Percentiles rank a stretch among this genome's conserved stretches.
Conservation (phyloP, 2,113 vertebrate genomes). For the Peucedramus taeniatus region DNA sequence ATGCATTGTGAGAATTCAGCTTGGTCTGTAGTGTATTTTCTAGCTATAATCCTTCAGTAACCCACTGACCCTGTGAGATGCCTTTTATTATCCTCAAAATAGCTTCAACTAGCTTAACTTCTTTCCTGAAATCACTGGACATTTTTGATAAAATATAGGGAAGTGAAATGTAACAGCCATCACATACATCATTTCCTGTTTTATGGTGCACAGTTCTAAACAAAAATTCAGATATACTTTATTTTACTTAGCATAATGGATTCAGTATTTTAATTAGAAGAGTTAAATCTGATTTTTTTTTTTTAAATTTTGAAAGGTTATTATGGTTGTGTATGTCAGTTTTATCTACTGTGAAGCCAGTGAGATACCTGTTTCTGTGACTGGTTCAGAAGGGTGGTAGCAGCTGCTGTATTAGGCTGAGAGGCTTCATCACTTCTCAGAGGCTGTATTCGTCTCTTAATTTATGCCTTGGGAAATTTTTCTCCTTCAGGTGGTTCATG, state of each 20-base stretch:
- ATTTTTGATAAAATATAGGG: background rate
- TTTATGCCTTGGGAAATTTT: conserved; percentile 23
- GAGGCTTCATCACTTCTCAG: background rate
- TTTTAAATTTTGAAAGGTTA: background rate
- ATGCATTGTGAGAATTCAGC: background rate
- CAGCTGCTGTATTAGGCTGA: background rate
- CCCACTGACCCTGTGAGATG: background rate
- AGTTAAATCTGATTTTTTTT: background rate
- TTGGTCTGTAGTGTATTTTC: background rate
- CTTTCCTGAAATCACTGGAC: background rate
- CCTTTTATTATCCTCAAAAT: background rate
- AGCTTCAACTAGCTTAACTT: background rate
- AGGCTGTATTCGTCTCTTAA: background rate
- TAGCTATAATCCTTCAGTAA: background rate
- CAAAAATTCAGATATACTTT: background rate
- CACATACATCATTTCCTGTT: background rate
- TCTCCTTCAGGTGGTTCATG: conserved; percentile 82
- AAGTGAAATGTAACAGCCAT: background rate
- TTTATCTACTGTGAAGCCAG: background rate
- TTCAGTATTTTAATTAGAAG: background rate
- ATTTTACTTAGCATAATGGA: background rate
- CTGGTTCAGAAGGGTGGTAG: background rate
- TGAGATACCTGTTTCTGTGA: background rate
- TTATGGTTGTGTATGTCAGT: background rate
- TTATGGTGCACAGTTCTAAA: background rate